phyloP scores from a whole-genome alignment of 1,140 invertebrate genomes.

The Dreissena rostriformis region DNA sequence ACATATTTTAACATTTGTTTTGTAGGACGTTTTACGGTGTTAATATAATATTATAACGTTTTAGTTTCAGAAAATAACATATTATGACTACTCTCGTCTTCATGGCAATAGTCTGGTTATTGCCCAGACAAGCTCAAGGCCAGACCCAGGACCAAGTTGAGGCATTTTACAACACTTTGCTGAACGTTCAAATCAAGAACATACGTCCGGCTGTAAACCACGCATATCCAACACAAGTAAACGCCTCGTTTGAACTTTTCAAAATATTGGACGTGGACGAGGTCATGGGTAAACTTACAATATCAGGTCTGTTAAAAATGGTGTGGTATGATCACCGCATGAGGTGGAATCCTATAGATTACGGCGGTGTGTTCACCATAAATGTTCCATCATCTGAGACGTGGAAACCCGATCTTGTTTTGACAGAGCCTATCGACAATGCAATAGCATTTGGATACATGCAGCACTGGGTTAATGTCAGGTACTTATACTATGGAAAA shows the following conservation, averaged over 20 bases:
- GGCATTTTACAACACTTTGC: neutral
- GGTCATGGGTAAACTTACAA: conserved; percentile 42
- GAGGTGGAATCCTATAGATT: conserved; percentile 45
- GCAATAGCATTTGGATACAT: conserved; percentile 41
- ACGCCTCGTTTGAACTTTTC: conserved; percentile 45
- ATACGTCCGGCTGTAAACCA: conserved; percentile 39
- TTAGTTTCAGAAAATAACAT: too few species aligned
- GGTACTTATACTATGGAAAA: conserved; percentile 15
- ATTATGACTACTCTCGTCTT: neutral
- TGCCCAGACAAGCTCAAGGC: neutral
- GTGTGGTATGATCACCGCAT: conserved; percentile 46
- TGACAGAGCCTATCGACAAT: conserved; percentile 35
- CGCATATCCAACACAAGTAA: conserved; percentile 14
- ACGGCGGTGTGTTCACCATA: conserved; percentile 8
- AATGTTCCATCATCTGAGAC: conserved; percentile 28
- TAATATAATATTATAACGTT: too few species aligned
- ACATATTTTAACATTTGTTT: too few species aligned
- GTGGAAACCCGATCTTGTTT: conserved; percentile 57
- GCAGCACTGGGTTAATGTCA: conserved; percentile 31
- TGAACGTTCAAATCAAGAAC: conserved; percentile 50
- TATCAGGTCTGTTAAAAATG: conserved; percentile 32
- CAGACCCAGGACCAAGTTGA: conserved; percentile 5
- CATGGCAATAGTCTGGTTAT: neutral
- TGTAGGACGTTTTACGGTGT: too few species aligned
- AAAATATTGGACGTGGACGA: conserved; percentile 45